These are phyloP conservation scores for Anabas testudineus DNA, from an alignment of 2,797 vertebrate genomes.

Conservation along the genomic window DNA sequence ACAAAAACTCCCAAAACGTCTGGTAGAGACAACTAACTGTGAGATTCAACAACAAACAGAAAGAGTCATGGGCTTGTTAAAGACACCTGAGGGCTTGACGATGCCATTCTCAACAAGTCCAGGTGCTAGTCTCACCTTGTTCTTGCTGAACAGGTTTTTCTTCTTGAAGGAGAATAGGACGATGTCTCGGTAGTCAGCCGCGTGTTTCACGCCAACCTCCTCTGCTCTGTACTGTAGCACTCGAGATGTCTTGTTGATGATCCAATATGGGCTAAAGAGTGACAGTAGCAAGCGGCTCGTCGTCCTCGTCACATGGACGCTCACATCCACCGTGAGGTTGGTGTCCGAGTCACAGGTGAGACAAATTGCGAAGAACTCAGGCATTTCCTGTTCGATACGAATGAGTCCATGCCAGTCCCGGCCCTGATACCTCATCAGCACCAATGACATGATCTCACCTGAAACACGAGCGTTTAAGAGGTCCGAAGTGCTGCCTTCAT, in stretches of 20 bases:
- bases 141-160: conserved; percentile 96
- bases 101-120: background rate
- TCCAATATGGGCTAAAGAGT: conserved; percentile 95
- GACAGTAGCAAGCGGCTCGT: conserved; percentile 85
- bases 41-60: too few species aligned
- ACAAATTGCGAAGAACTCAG: conserved; percentile 88
- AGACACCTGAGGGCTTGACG: background rate
- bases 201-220: conserved; percentile 91
- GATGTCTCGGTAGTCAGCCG: conserved; percentile 91
- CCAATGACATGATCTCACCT: conserved; percentile 92
- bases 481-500: conserved; percentile 89
- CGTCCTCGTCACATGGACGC: conserved; percentile 79
- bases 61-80: background rate
- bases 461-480: conserved; percentile 88
- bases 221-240: conserved; percentile 95
- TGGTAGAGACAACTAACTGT: too few species aligned
- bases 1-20: too few species aligned
- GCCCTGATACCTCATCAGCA: conserved; percentile 91
- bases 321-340: conserved; percentile 84
- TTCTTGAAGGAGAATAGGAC: conserved; percentile 96
- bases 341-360: conserved; percentile 82
- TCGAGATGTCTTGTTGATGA: conserved; percentile 96
- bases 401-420: conserved; percentile 92
- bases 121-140: conserved; percentile 85
- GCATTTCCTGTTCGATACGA: conserved; percentile 79